Base-by-base conservation (phyloP, 2,113 vertebrate species). In the Jaculus jaculus region DNA sequence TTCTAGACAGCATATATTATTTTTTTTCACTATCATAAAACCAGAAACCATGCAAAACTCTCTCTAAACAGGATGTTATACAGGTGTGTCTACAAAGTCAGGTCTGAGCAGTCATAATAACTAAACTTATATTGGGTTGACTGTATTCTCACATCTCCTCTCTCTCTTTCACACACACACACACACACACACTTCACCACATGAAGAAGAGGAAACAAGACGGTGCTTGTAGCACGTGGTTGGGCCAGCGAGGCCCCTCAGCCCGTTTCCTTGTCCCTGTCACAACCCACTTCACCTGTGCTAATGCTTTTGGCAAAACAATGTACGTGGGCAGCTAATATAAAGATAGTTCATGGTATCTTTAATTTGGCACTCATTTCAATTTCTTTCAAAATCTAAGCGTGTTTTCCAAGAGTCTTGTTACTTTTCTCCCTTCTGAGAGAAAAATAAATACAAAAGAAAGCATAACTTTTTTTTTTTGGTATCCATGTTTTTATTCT, bases 381-480 rank as follows among this genome's bases (percentile, higher is more conserved):
- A 12, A 37, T 65, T 78, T 42, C 63, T 69, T 12, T 34, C 17
- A 34, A 75, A 61, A 88, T 72, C 21, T 89, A 42, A 75, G 37
- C 26, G 51, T 21, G 54, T 79, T 77, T 91, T 63, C 68, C 42
- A 92, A 47, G n/a, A 42, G 24, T 74, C 39, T 82, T 21, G 2
- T 32, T 83, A 61, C 60, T 80, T 92, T 91, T 37, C 60, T 39
- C 85, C 42, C 16, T 58, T 80, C 47, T 74, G 54, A 72, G 71
- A 92, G 30, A 68, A 74, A 54, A 93, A 65, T n/a, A 51, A 24
- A 58, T 34, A 16, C 23, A 30, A 85, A 90, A 92, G n/a, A 84
- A 87, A 91, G 24, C 3, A 82, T 85, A 91, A 84, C 61, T 86
- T 89, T 61, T n/a, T n/a, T n/a, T n/a, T n/a, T n/a, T n/a, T n/a